A percentile compares a stretch with the other conserved stretches of the same genome.
Evolutionary conservation across 2,888 invertebrate species (phyloP).

Genomic region (Pristionchus mayeri): DNA sequence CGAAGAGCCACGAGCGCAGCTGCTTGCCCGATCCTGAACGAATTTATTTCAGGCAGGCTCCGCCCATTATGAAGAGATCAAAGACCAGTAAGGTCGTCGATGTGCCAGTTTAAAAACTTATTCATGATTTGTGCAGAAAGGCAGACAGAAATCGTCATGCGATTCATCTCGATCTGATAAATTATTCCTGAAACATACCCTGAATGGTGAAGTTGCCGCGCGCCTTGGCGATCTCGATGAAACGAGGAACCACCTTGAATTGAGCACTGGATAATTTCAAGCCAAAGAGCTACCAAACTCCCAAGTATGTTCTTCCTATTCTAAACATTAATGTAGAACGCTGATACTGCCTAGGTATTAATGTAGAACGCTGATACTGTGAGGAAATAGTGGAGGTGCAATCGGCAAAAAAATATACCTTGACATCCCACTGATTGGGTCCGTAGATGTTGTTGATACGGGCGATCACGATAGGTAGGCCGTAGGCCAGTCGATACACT

Average conservation of each 20-base stretch:
- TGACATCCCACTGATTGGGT: constrained; percentile 75
- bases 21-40: constrained; percentile 29
- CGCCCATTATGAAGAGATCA: too few relatives aligned
- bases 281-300: too few relatives aligned
- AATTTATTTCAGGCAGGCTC: not conserved
- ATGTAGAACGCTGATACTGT: too few relatives aligned
- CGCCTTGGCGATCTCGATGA: constrained; percentile 72
- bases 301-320: too few relatives aligned
- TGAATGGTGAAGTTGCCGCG: constrained; percentile 73
- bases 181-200: not conserved
- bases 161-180: too few relatives aligned
- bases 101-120: too few relatives aligned
- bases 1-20: constrained; percentile 73
- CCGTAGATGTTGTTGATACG: constrained; percentile 76
- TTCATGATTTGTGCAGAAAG: too few relatives aligned
- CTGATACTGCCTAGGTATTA: too few relatives aligned
- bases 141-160: too few relatives aligned
- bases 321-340: too few relatives aligned
- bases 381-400: too few relatives aligned
- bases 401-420: constrained; percentile 59
- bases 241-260: constrained; percentile 70
- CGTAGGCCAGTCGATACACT: constrained; percentile 64
- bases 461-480: constrained; percentile 71
- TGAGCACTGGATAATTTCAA: not conserved
- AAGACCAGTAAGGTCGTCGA: too few relatives aligned